Base-by-base conservation (phyloP, 2,888 invertebrate species). In the Mellilla xanthometata region DNA sequence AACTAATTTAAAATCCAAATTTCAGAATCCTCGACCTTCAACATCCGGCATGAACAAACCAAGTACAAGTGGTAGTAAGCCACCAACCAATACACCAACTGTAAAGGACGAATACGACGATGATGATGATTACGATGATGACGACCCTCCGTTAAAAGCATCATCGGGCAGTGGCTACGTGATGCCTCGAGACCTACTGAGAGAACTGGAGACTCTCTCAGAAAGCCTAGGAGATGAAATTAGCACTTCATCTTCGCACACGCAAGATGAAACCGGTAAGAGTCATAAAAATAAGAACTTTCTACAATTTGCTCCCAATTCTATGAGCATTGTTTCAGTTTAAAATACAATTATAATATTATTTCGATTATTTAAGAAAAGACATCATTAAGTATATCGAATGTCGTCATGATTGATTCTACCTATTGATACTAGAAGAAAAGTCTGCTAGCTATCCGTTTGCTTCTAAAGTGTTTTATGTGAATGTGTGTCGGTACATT, bases 191-290 rank as follows among this genome's bases (percentile, higher is more conserved):
- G 1, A 3, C 6, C 15, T 19, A 4, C 1, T n/a, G 15, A 19
- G 15, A 19, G 15, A 19, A 0, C 72, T 87, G 0, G 83, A 83
- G 49, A 85, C 87, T 0, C 76, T 87, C 2, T 72, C 83, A 0
- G 87, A 87, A 47, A 74, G 68, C 1, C 76, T 68, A 44, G 68
- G 78, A 0, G 86, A 84, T 34, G 85, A 85, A 0, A 74, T 4
- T 9, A 19, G 15, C 10, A 23, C 8, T 8, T 23, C 27, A 9
- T 19, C 15, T n/a, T n/a, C n/a, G n/a, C n/a, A n/a, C n/a, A n/a
- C n/a, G n/a, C n/a, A n/a, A n/a, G n/a, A n/a, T n/a, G n/a, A n/a
- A n/a, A n/a, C n/a, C n/a, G n/a, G n/a, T n/a, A n/a, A n/a, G n/a
- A n/a, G n/a, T n/a, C n/a, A n/a, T n/a, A n/a, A n/a, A n/a, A n/a